phyloP scores from a whole-genome alignment of 2,113 vertebrate species.

The Machaerirhynchus nigripectus region DNA sequence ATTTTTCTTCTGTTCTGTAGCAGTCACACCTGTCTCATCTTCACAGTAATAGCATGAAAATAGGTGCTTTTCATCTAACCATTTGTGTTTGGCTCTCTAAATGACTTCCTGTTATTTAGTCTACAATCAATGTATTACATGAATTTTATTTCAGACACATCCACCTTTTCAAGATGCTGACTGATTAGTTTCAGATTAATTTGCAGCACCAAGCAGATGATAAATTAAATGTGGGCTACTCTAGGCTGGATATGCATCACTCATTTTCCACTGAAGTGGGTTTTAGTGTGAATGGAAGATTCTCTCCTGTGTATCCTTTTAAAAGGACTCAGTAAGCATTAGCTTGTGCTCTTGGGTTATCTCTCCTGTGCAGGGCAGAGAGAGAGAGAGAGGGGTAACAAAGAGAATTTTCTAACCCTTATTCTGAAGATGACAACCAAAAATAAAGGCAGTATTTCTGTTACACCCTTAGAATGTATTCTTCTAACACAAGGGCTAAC shows the following conservation, averaged over 20 bases:
- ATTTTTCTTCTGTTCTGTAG: not conserved
- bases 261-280: not conserved
- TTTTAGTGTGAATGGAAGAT: not conserved
- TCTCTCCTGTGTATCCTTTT: not conserved
- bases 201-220: not conserved
- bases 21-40: not conserved
- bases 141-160: not conserved
- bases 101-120: not conserved
- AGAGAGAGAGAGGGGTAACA: not conserved
- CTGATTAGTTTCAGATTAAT: not conserved
- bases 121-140: not conserved
- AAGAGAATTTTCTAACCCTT: not conserved
- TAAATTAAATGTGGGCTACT: not conserved
- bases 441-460: not conserved
- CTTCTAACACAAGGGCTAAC: not conserved
- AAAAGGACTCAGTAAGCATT: not conserved
- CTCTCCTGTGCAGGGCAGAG: not conserved
- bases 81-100: not conserved
- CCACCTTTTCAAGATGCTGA: not conserved
- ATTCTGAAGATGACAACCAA: not conserved
- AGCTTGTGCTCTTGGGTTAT: not conserved
- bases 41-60: not conserved
- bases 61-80: not conserved
- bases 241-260: not conserved
- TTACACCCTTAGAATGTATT: not conserved